phyloP scores from a whole-genome alignment of 2,797 vertebrate species.

The Pangasius krempfi region DNA sequence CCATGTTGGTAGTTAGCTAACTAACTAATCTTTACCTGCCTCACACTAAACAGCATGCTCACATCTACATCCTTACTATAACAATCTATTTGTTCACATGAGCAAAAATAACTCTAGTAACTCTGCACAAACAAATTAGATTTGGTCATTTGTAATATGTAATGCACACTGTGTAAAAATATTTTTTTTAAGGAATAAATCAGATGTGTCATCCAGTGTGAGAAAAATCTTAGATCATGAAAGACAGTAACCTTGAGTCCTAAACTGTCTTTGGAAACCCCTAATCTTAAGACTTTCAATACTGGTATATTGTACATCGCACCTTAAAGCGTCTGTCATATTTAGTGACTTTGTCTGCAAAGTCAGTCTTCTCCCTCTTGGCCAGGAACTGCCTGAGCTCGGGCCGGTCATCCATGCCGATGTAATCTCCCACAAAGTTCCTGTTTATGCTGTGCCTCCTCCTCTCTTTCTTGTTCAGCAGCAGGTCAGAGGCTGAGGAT shows the following conservation, averaged over 20 bases:
- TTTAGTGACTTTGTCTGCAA: conserved; percentile 93
- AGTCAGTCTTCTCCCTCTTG: conserved; percentile 96
- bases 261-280: background rate
- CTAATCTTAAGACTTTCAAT: background rate
- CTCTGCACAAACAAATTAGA: background rate
- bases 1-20: background rate
- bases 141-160: background rate
- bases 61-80: background rate
- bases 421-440: conserved; percentile 96
- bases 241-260: background rate
- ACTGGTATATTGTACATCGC: background rate
- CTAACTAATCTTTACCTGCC: background rate
- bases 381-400: conserved; percentile 93
- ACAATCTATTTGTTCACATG: background rate
- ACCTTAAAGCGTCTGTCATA: conserved; percentile 97
- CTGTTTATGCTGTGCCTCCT: conserved; percentile 95
- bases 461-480: conserved; percentile 94
- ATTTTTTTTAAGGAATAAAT: background rate
- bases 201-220: background rate
- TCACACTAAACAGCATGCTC: background rate
- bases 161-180: background rate
- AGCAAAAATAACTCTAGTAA: background rate
- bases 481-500: conserved; percentile 87
- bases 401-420: conserved; percentile 93
- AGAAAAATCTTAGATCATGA: background rate